phyloP scores from a whole-genome alignment of 2,888 invertebrate species.

The Clanis bilineata region DNA sequence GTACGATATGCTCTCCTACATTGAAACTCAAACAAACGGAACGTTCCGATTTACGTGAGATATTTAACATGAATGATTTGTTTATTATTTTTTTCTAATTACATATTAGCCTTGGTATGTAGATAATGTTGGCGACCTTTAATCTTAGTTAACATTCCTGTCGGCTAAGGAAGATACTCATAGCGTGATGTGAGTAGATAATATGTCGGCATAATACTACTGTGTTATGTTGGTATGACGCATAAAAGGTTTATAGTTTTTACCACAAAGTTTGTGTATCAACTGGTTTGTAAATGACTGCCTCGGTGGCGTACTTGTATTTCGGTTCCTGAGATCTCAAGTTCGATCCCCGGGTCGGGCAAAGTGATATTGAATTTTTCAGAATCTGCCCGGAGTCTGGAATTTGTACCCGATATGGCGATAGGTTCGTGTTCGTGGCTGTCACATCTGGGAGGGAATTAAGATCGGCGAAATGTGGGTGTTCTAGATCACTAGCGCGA shows the following conservation, averaged over 20 bases:
- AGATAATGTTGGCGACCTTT: slow-evolving; percentile 1
- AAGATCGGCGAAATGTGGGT: no score
- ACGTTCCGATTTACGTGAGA: slow-evolving; percentile 62
- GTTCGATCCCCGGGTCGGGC: no score
- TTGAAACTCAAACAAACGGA: slow-evolving; percentile 69
- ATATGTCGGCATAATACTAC: neutral
- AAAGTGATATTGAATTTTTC: no score
- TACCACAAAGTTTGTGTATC: no score
- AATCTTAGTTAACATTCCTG: slow-evolving; percentile 7
- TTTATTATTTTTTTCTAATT: slow-evolving; percentile 4
- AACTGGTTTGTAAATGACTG: no score
- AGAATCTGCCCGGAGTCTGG: no score
- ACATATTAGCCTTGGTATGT: neutral
- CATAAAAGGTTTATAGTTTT: neutral
- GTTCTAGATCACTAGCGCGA: no score
- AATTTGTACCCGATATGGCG: no score
- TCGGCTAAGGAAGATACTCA: slow-evolving; percentile 3
- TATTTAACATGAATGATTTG: slow-evolving; percentile 50
- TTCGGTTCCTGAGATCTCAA: no score
- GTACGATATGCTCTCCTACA: slow-evolving; percentile 69
- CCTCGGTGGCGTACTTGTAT: no score
- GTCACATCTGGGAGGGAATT: no score
- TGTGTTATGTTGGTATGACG: neutral
- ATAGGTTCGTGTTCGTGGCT: no score
- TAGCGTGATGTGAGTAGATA: slow-evolving; percentile 9